Evolutionary conservation across 2,888 invertebrate genomes (phyloP), one percentile per base, ranked within the genome.

Genomic region (Drosophila melanosoma): DNA sequence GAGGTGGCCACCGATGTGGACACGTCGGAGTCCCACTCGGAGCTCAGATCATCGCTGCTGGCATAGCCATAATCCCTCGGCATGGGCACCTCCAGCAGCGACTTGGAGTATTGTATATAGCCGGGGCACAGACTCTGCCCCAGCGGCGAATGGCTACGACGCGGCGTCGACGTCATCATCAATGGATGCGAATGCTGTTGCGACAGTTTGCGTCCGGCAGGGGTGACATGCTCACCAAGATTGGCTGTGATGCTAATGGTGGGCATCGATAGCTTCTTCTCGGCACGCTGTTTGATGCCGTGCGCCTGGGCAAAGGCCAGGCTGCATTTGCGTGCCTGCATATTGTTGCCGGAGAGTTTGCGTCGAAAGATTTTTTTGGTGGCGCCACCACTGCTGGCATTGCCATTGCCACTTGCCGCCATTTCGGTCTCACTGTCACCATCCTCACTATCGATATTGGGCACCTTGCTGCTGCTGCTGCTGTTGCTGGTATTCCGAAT

Each of bases 1-100:
- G 76, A 65, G 1, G 71, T 69, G 20, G 69, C 78, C 6, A 78
- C 83, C 64, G 89, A 85, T 20, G 90, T 87, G 72, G 85, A 85
- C 10, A 95, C 96, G 93, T 97, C 97, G 2, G 97, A 97, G 91
- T 98, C 97, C 97, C 98, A 98, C 91, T 98, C 98, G 17, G 97
- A 97, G 92, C 97, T 97, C 73, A 98, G 95, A 93, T 98, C 98
- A 92, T 98, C 98, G 91, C 97, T 97, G 81, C 97, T 97, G n/a
- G 97, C 97, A 90, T 97, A 97, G 17, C 97, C 97, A 92, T 97
- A 98, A 90, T 98, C 98, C 74, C 95, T 94, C 36, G 94, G 94
- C 94, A 95, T 94, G 0, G 97, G 97, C 79, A 97, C 97, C 90
- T 96, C 95, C 78, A 97, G 93, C 61, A 97, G 93, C 32, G 96